Conservation (phyloP, 2,797 vertebrate species). For the Threskiornis aethiopicus region DNA sequence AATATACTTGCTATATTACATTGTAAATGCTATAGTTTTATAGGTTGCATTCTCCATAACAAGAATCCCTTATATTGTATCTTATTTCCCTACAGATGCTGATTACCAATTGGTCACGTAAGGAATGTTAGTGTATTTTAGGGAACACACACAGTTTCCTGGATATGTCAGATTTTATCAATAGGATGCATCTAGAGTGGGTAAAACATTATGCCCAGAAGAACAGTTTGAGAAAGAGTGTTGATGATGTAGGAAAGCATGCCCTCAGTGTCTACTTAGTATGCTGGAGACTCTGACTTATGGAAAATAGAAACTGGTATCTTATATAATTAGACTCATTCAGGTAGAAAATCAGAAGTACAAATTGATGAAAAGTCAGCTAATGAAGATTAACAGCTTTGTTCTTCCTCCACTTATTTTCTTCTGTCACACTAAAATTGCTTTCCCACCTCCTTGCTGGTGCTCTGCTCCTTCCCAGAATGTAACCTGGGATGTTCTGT, state of each 20-base stretch:
- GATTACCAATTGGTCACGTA: accelerated
- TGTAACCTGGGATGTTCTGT: neutral
- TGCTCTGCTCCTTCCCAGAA: neutral
- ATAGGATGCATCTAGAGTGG: neutral
- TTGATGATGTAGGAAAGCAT: neutral
- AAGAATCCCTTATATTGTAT: neutral
- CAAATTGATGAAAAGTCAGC: neutral
- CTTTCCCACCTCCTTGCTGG: neutral
- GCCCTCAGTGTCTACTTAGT: neutral
- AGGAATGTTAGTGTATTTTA: neutral
- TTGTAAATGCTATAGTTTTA: neutral
- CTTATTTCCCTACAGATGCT: neutral
- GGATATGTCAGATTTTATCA: neutral
- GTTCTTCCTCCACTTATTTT: neutral
- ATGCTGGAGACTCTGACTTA: neutral
- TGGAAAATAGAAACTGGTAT: neutral
- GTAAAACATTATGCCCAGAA: neutral
- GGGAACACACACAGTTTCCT: neutral
- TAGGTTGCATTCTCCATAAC: neutral
- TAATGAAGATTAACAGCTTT: constrained; percentile 18
- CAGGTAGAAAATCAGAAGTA: neutral
- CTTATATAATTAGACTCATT: neutral
- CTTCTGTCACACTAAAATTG: neutral
- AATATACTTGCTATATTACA: neutral
- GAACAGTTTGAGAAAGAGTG: neutral